Evolutionary conservation across 2,113 vertebrate genomes (phyloP), one percentile per base, ranked within the genome.

Genomic region (Gavialis gangeticus): DNA sequence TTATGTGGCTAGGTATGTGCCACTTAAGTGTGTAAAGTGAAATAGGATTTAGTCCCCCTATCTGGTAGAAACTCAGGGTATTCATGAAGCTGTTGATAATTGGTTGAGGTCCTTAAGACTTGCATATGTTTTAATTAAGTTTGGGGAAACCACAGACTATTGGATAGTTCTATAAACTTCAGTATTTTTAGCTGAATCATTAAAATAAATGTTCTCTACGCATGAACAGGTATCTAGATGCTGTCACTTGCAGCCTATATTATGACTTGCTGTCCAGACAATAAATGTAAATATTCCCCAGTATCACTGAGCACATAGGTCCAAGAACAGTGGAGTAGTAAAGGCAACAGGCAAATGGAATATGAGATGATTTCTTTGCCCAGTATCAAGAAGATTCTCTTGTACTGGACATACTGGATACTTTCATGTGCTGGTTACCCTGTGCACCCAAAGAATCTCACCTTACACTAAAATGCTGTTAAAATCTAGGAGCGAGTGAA

Each of bases 351-450:
- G 21, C 21, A 24, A 19, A 19, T 46, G 21, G 21, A 73, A 37
- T 73, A 22, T 46, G 46, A 46, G 69, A 34, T 21, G 13, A 28
- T 46, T 73, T 37, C 22, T 37, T 73, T 12, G 4, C 60, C 60
- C 46, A 46, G 8, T 46, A 46, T 46, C 46, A 46, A 46, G 46
- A 46, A 46, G 46, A 46, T 46, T 46, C 46, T 46, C 46, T 46
- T 46, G 46, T 46, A 46, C 46, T 46, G 46, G 46, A 46, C 46
- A 46, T 46, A 46, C 46, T 46, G 46, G 46, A 46, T 46, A 46
- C 46, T 46, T 46, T 73, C 0, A 0, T 2, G 1, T 59, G 30
- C 63, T 60, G 27, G 37, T 27, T 34, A 34, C 2, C 24, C 3
- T n/a, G n/a, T 22, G 27, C 64, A 3, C 0, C 15, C 46, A 34